Evolutionary conservation across 2,113 vertebrate genomes (phyloP).

Genomic region (Cyanocitta stelleri): DNA sequence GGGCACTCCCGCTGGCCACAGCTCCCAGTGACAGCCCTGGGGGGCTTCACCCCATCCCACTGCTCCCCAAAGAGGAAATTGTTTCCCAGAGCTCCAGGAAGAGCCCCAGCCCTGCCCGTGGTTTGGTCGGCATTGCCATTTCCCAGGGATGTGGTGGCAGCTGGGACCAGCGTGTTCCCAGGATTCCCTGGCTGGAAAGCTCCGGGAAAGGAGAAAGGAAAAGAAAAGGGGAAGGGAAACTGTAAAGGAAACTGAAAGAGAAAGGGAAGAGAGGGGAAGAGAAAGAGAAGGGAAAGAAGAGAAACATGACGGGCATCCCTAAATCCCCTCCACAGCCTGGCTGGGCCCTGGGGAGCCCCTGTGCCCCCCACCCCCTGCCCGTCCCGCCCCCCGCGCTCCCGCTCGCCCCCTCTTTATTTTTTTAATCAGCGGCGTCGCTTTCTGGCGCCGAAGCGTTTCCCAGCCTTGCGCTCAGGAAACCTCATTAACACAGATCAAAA

Average conservation of each 20-base stretch:
- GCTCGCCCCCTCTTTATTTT: conserved; percentile 24
- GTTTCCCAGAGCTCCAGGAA: background rate
- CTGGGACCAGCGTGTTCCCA: background rate
- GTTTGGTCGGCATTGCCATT: background rate
- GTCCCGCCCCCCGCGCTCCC: background rate
- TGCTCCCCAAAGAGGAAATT: background rate
- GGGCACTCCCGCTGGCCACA: accelerated
- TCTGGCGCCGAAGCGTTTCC: conserved; percentile 16
- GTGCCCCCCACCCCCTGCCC: background rate
- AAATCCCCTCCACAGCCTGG: background rate
- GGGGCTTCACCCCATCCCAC: background rate
- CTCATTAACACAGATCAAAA: conserved; percentile 83
- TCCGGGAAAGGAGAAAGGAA: background rate
- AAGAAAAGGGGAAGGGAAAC: background rate
- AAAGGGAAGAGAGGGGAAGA: too few species aligned
- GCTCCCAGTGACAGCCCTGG: background rate
- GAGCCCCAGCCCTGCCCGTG: background rate
- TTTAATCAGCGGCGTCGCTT: conserved; percentile 64
- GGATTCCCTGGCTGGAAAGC: background rate
- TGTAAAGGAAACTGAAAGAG: background rate
- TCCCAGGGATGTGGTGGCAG: background rate
- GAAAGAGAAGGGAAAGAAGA: background rate
- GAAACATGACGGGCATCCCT: accelerated
- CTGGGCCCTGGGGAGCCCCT: background rate
- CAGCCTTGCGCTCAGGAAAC: conserved; percentile 58